Conservation (phyloP, 1,140 invertebrate genomes). For the Homarus americanus region DNA sequence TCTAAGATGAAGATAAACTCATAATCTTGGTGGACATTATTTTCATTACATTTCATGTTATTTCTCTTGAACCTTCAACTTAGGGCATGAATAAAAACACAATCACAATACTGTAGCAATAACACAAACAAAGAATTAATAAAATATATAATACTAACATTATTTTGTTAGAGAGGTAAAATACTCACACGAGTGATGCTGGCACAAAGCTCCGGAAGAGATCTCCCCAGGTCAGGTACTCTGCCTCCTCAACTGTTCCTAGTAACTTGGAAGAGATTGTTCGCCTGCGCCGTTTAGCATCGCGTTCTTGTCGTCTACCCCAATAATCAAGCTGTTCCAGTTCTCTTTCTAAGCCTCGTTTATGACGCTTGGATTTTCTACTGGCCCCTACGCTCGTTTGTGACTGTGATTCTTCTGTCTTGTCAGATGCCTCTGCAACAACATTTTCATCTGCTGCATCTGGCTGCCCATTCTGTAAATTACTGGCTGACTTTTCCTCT, state of each 20-base stretch:
- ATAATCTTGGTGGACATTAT: no score
- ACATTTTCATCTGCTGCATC: neutral
- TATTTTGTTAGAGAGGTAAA: neutral
- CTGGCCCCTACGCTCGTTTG: neutral
- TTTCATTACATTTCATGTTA: no score
- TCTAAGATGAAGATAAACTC: no score
- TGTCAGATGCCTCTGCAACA: constrained; percentile 1
- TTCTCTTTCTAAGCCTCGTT: constrained; percentile 73
- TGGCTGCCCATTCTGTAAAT: neutral
- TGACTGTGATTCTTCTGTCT: neutral
- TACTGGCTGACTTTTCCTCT: neutral
- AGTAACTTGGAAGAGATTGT: constrained; percentile 65
- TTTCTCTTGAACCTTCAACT: no score
- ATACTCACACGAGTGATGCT: constrained; percentile 62
- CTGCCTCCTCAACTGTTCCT: constrained; percentile 59
- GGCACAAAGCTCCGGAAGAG: constrained; percentile 70
- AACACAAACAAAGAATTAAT: neutral
- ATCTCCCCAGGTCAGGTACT: constrained; percentile 68
- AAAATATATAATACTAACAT: neutral
- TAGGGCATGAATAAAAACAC: no score
- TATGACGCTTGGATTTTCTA: constrained; percentile 55
- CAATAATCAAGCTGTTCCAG: constrained; percentile 74
- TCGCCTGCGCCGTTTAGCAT: constrained; percentile 69
- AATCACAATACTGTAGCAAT: no score
- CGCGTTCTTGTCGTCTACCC: constrained; percentile 67